phyloP scores from a whole-genome alignment of 2,888 invertebrate species.

The Acanthosoma haemorrhoidale region DNA sequence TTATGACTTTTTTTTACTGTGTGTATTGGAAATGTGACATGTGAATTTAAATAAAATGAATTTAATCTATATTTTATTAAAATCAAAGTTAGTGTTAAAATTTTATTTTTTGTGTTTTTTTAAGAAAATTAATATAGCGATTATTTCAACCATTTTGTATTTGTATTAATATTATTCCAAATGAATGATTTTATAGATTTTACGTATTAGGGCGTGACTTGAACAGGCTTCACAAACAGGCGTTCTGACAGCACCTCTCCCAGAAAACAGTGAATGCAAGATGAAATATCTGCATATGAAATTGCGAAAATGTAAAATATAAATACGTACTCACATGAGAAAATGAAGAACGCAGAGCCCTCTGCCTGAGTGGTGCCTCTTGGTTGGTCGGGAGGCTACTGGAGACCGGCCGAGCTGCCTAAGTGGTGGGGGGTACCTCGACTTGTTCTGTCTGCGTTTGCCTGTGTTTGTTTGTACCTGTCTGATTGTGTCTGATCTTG shows the following conservation, averaged over 20 bases:
- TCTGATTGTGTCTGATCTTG: not conserved
- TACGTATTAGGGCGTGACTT: no score
- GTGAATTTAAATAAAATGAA: no score
- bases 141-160: no score
- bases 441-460: not conserved
- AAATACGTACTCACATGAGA: slow-evolving; percentile 5
- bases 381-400: slow-evolving; percentile 18
- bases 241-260: not conserved
- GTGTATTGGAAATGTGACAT: no score
- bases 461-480: not conserved
- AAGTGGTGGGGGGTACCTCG: slow-evolving; percentile 7
- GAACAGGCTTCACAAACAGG: not conserved
- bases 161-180: no score
- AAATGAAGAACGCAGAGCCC: not conserved
- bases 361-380: not conserved
- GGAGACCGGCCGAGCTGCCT: not conserved
- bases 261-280: not conserved
- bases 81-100: no score
- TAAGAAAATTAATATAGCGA: no score
- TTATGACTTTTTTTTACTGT: no score
- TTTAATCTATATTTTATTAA: no score
- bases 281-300: not conserved
- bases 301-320: not conserved
- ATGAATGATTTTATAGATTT: not conserved
- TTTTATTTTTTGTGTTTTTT: no score